These are phyloP conservation scores for Pseudochirops cupreus DNA, from an alignment of 2,797 vertebrate species.

Conservation along the genomic window DNA sequence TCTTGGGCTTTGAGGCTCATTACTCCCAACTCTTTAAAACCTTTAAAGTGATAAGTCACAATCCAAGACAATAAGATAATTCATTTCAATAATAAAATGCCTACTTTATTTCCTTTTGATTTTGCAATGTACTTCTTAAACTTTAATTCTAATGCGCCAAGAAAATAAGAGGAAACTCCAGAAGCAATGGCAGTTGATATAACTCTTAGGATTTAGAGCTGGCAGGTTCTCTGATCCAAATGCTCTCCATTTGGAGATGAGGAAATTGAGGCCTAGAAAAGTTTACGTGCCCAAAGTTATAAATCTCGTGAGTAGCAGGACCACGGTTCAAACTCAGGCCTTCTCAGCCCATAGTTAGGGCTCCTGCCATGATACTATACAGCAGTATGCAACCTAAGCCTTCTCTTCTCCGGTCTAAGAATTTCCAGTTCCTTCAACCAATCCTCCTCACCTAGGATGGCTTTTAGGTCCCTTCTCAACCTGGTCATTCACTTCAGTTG, in stretches of 20 bases:
- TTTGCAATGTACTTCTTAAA: background rate
- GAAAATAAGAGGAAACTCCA: background rate
- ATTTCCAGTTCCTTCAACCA: background rate
- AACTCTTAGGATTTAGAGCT: background rate
- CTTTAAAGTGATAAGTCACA: constrained; percentile 32
- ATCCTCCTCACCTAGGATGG: background rate
- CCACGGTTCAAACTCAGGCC: background rate
- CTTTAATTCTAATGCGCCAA: background rate
- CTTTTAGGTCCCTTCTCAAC: background rate
- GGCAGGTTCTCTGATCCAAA: background rate
- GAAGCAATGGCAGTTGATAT: background rate
- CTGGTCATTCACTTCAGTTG: background rate
- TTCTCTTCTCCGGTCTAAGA: background rate
- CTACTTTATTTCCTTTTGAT: constrained; percentile 13
- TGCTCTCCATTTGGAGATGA: background rate
- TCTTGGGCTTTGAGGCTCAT: constrained; percentile 37
- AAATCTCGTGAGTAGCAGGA: background rate
- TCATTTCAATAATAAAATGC: constrained; percentile 28
- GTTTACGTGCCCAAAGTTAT: background rate
- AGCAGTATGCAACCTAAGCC: background rate
- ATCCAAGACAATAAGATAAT: constrained; percentile 22
- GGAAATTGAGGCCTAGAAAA: background rate
- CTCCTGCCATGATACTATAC: background rate
- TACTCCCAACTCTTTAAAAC: constrained; percentile 24
- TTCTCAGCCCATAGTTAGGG: background rate